Base-by-base conservation (phyloP, 2,888 invertebrate genomes). In the Deladenus siricidicola region DNA sequence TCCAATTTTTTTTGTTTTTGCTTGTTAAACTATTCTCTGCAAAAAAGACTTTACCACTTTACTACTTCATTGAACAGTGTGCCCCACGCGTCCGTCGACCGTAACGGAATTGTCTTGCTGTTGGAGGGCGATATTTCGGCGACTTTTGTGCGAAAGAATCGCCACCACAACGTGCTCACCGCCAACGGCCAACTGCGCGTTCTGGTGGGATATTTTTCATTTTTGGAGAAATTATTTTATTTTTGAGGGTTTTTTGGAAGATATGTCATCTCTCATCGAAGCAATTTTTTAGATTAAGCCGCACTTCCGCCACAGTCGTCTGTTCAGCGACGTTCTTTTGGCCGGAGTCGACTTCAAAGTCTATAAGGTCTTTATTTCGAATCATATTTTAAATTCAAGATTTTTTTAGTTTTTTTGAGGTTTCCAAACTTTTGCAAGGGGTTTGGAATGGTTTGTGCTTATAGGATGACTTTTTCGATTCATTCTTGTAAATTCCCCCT, bases 311-410 rank as follows among this genome's bases (percentile, higher is more conserved):
- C 71, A 75, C 58, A 71, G 71, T 17, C 67, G 72, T 43, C 56
- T 77, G 24, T 74, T 71, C 61, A 75, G 75, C 45, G 76, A 77
- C 56, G 72, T 77, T 6, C 68, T 73, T 17, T 52, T 77, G 54
- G 74, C 75, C 8, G 74, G 70, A 47, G 74, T 77, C n/a, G 77
- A 77, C 62, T 70, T 77, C 65, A 75, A 77, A 58, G 70, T 77
- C 24, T 71, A 71, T 45, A 70, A 74, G 56, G 75, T 74, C n/a
- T n/a, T n/a, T 23, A 10, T 54, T 47, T 34, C 14, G n/a, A 42
- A 42, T 17, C 42, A n/a, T 42, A 17, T 42, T 42, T 17, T n/a
- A 14, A 42, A 42, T 17, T 42, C n/a, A 42, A 2, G 1, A 10
- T 19, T 50, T 8, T 23, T 50, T 24, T 1, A 24, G 1, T n/a